Evolutionary conservation across 2,888 invertebrate genomes (phyloP).

Genomic region (Drosophila aldrichi): DNA sequence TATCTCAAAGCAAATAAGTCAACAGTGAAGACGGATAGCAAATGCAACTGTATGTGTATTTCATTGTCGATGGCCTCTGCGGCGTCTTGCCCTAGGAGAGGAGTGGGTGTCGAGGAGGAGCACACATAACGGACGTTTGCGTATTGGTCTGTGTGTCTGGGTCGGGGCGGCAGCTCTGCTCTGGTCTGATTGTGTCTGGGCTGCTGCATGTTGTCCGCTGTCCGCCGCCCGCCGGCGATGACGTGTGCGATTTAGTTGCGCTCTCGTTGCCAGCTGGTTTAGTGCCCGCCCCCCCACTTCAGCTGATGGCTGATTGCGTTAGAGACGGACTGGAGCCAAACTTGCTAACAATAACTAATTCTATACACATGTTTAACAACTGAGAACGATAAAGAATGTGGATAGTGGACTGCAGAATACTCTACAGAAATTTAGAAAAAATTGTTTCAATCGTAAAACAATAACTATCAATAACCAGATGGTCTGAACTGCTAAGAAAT

Average conservation of each 20-base stretch:
- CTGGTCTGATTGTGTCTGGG: neutral
- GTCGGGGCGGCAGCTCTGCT: conserved; percentile 3
- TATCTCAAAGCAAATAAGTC: conserved; percentile 81
- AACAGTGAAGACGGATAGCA: conserved; percentile 80
- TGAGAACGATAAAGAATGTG: neutral
- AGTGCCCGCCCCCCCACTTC: neutral
- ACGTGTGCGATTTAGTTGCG: conserved; percentile 76
- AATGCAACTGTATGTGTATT: conserved; percentile 53
- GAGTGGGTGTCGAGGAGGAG: neutral
- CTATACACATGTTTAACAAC: conserved; percentile 40
- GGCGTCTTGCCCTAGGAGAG: conserved; percentile 14
- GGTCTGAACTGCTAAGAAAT: too few relatives aligned
- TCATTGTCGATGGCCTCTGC: conserved; percentile 29
- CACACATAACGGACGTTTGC: neutral
- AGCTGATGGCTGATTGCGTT: conserved; percentile 28
- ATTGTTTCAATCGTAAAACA: too few relatives aligned
- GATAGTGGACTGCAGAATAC: neutral
- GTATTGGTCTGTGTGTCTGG: neutral
- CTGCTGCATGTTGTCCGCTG: conserved; percentile 16
- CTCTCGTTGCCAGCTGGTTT: conserved; percentile 44
- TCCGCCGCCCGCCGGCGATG: too few relatives aligned
- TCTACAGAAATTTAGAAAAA: neutral
- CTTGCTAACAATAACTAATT: conserved; percentile 60
- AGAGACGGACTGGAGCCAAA: conserved; percentile 38
- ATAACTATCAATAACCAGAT: too few relatives aligned